A percentile compares a stretch with the other conserved stretches of the same genome.
Conservation (phyloP, 2,888 invertebrate genomes). For the Polydrusus tereticollis region DNA sequence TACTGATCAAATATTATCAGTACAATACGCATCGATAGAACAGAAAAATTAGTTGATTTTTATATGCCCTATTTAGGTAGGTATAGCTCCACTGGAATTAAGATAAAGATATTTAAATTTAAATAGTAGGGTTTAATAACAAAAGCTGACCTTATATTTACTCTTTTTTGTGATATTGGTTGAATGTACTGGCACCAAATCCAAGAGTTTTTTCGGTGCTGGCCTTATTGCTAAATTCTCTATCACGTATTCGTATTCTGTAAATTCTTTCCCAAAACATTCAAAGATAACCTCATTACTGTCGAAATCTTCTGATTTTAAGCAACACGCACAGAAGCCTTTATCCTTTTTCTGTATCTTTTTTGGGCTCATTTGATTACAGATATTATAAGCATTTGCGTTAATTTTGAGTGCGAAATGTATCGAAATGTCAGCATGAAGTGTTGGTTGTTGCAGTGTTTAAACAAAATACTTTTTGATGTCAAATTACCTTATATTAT, state of each 20-base stretch:
- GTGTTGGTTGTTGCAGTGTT: not conserved
- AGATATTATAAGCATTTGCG: not conserved
- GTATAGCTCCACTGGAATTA: too few species aligned
- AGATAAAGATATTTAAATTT: too few species aligned
- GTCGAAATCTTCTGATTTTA: slow-evolving; percentile 36
- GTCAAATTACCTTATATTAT: not conserved
- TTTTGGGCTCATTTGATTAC: slow-evolving; percentile 33
- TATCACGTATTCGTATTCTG: slow-evolving; percentile 55
- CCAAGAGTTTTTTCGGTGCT: slow-evolving; percentile 52
- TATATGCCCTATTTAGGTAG: too few species aligned
- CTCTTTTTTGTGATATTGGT: slow-evolving; percentile 34
- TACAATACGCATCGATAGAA: too few species aligned
- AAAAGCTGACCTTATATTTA: slow-evolving; percentile 20
- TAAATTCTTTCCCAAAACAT: slow-evolving; percentile 51
- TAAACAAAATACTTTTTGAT: not conserved
- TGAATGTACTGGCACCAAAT: slow-evolving; percentile 41
- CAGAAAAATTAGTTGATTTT: too few species aligned
- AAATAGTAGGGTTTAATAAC: too few species aligned
- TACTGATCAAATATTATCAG: too few species aligned
- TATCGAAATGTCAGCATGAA: not conserved
- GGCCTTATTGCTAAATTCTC: slow-evolving; percentile 53
- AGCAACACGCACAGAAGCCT: slow-evolving; percentile 44
- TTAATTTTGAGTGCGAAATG: not conserved
- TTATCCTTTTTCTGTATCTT: slow-evolving; percentile 7
- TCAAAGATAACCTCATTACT: slow-evolving; percentile 48